Evolutionary conservation across 2,113 vertebrate species (phyloP).

Genomic region (Neoarius graeffei): DNA sequence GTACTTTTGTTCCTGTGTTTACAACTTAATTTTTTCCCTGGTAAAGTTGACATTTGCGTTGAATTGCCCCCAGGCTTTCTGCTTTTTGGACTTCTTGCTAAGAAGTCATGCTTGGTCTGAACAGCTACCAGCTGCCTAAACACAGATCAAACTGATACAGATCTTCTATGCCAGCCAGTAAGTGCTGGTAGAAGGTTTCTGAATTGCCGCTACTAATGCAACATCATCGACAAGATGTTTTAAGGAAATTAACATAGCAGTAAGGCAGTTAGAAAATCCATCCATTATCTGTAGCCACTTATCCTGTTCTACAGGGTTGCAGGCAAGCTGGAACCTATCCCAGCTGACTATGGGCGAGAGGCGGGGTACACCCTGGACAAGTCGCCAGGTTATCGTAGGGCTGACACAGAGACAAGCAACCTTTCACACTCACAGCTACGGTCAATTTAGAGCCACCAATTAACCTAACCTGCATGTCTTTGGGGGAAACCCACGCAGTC

Average conservation of each 20-base stretch:
- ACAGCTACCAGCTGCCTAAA: background rate
- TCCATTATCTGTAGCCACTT: too few species aligned
- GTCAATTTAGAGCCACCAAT: too few species aligned
- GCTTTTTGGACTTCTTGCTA: background rate
- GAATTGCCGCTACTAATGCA: background rate
- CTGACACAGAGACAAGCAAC: too few species aligned
- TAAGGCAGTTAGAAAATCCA: background rate
- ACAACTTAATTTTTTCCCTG: background rate
- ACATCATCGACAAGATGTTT: background rate
- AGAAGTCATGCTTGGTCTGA: background rate
- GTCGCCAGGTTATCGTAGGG: too few species aligned
- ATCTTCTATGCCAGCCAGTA: background rate
- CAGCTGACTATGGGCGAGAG: too few species aligned
- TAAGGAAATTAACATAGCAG: background rate
- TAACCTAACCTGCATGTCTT: too few species aligned
- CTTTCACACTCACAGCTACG: too few species aligned
- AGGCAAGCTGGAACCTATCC: too few species aligned
- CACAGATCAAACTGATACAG: background rate
- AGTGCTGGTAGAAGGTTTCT: background rate
- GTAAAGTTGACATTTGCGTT: background rate
- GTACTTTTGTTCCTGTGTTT: background rate
- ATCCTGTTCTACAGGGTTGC: too few species aligned
- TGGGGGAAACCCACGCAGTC: too few species aligned
- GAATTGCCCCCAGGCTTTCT: background rate
- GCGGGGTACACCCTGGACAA: too few species aligned